Evolutionary conservation across 2,113 vertebrate species (phyloP).

Genomic region (Pseudolaguvia tuberculata): DNA sequence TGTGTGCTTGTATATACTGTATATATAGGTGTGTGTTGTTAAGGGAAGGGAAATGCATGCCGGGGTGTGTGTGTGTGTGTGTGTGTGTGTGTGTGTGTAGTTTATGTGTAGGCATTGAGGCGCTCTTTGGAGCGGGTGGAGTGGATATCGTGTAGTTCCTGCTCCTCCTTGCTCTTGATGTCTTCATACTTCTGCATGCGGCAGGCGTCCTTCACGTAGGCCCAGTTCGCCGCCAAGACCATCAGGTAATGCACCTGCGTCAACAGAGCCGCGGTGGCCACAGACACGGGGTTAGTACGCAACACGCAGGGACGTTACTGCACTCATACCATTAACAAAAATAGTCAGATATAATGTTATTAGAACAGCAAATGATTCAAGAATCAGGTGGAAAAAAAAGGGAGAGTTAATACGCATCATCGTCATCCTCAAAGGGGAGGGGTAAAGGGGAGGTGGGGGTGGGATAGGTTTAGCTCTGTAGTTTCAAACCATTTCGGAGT

Average conservation of each 20-base stretch:
- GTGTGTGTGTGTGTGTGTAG: constrained; percentile 70
- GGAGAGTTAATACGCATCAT: constrained; percentile 4
- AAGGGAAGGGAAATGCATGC: too few relatives aligned
- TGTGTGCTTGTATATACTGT: background rate
- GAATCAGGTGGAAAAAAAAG: background rate
- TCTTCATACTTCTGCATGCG: constrained; percentile 99
- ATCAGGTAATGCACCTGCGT: constrained; percentile 96
- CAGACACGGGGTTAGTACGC: constrained; percentile 36
- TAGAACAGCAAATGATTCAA: background rate
- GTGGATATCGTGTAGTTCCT: constrained; percentile 98
- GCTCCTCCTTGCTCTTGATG: constrained; percentile 99
- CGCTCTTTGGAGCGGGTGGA: constrained; percentile 99
- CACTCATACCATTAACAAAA: background rate
- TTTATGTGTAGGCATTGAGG: constrained; percentile 74
- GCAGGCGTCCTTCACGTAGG: constrained; percentile 97
- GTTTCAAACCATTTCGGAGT: too few relatives aligned
- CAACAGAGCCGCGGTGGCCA: constrained; percentile 67
- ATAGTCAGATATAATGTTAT: constrained; percentile 17
- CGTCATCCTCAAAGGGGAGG: background rate
- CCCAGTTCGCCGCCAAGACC: constrained; percentile 98
- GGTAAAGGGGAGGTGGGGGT: background rate
- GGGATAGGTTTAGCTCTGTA: background rate
- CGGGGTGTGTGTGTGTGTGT: constrained; percentile 36
- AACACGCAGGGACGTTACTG: constrained; percentile 8
- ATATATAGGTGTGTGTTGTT: constrained; percentile 5